Evolutionary conservation across 2,888 invertebrate species (phyloP).

Genomic region (Trypoxylon attenuatum): DNA sequence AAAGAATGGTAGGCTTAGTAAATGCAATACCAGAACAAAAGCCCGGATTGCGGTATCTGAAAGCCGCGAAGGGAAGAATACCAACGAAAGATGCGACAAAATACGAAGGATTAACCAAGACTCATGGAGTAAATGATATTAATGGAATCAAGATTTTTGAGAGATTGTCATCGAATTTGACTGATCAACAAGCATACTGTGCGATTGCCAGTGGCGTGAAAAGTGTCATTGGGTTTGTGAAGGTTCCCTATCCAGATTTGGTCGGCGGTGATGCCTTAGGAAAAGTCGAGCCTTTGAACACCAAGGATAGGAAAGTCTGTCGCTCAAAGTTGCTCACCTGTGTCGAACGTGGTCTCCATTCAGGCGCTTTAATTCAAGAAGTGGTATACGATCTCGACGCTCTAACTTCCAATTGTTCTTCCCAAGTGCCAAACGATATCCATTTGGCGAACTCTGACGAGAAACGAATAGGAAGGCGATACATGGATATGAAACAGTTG

Average conservation of each 20-base stretch:
- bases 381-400: constrained; percentile 84
- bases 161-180: constrained; percentile 22
- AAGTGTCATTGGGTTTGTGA: constrained; percentile 82
- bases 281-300: constrained; percentile 79
- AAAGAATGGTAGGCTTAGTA: constrained; percentile 9
- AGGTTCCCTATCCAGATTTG: constrained; percentile 86
- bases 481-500: constrained; percentile 74
- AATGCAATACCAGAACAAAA: constrained; percentile 32
- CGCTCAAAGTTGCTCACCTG: constrained; percentile 80
- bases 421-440: constrained; percentile 13
- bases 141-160: constrained; percentile 42
- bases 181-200: constrained; percentile 74
- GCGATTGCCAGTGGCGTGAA: constrained; percentile 78
- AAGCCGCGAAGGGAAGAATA: constrained; percentile 6
- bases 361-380: constrained; percentile 78
- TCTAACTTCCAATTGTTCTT: constrained; percentile 59
- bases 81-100: constrained; percentile 20
- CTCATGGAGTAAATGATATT: background rate
- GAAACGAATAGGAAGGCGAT: constrained; percentile 53
- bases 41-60: constrained; percentile 13
- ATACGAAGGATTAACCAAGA: constrained; percentile 1
- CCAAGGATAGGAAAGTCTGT: constrained; percentile 76
- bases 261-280: constrained; percentile 77
- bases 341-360: constrained; percentile 81
- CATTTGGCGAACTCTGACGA: constrained; percentile 64